Conservation (phyloP, 2,113 vertebrate species). For the Circaetus cinerascens region DNA sequence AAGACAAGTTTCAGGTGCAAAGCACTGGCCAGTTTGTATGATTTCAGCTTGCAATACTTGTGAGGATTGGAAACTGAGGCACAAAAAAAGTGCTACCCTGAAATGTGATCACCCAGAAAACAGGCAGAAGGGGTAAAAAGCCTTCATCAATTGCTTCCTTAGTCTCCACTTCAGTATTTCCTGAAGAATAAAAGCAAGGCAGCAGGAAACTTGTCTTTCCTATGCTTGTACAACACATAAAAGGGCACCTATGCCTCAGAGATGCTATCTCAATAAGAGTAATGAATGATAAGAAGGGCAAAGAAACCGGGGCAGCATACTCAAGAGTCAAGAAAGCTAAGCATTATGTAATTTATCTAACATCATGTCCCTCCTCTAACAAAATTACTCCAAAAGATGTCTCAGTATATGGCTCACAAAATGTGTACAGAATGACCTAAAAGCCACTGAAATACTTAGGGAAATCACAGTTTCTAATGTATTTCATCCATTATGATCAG, state of each 20-base stretch:
- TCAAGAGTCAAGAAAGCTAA: not conserved
- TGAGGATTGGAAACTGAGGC: not conserved
- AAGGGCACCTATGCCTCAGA: not conserved
- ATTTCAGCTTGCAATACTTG: not conserved
- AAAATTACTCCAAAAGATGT: not conserved
- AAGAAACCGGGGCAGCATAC: not conserved
- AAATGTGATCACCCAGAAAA: not conserved
- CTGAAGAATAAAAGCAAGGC: not conserved
- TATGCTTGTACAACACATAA: not conserved
- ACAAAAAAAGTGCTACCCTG: not conserved
- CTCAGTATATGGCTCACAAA: not conserved
- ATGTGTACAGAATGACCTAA: not conserved
- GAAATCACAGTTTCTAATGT: not conserved
- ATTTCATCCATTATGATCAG: not conserved
- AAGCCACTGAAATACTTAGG: not conserved
- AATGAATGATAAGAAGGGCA: not conserved
- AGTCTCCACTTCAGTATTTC: not conserved
- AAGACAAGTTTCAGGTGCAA: not conserved
- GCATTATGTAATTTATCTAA: not conserved
- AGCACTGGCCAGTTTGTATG: not conserved
- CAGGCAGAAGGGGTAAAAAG: not conserved
- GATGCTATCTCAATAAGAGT: not conserved
- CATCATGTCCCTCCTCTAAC: not conserved
- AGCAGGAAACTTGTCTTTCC: not conserved
- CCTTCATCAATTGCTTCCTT: not conserved